Base-by-base conservation (phyloP, 2,888 invertebrate genomes). In the Lepidocyrtoides sp. region DNA sequence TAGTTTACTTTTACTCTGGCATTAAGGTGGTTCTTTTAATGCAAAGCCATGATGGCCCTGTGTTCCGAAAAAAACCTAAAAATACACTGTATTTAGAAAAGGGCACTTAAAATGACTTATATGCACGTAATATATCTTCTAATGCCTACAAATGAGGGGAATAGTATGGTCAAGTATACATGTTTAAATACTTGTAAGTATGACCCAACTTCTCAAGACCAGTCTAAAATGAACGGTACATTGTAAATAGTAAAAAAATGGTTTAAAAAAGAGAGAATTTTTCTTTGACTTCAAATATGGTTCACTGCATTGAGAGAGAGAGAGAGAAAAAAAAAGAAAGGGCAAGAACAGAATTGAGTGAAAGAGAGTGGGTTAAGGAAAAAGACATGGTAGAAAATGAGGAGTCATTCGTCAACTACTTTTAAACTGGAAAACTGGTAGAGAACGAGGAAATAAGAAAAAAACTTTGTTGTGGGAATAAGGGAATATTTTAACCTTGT, bases 381-480 rank as follows among this genome's bases (percentile, higher is more conserved):
- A 77, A 36, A 60, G 79, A 81, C 66, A 79, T 77, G 10, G 79
- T 63, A 63, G 86, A 92, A 91, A 91, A 89, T 86, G 92, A 90
- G 83, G 89, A 92, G 90, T 87, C 90, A 92, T 92, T 92, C 90
- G 90, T 92, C 92, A 90, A 89, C 87, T 90, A 91, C 90, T 91
- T 90, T 86, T 89, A 87, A 91, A 92, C 85, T 91, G 81, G 88
- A 87, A 92, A 89, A 89, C 69, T 84, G 44, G 69, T 23, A 69
- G 17, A 48, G 29, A 66, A 66, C 44, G 23, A 60, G n/a, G 26
- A 12, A 17, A 63, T 12, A 36, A 32, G 17, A 51, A 88, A 63
- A 88, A 88, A 88, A 69, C 44, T 75, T 83, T 48, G 83, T 60
- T 83, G 83, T 89, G 83, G 89, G 89, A 89, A 89, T 84, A 75